These are phyloP conservation scores for Epinotia ramella DNA, from an alignment of 2,888 invertebrate species.

Conservation along the genomic window DNA sequence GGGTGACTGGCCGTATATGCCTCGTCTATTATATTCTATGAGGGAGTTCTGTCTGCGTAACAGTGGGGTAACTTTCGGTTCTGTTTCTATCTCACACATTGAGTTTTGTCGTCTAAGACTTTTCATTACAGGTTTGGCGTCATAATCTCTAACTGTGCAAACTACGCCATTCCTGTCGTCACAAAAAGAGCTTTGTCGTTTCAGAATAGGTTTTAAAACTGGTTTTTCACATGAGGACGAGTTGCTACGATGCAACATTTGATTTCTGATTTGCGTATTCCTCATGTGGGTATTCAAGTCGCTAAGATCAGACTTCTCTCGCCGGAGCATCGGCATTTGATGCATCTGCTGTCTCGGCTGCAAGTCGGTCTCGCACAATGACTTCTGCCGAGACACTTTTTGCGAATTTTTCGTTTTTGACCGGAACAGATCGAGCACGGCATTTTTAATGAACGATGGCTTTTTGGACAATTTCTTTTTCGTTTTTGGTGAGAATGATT, in stretches of 20 bases:
- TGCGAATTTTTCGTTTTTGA: conserved; percentile 81
- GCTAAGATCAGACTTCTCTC: conserved; percentile 80
- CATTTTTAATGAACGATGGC: conserved; percentile 84
- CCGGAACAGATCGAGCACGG: conserved; percentile 82
- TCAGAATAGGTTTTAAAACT: conserved; percentile 77
- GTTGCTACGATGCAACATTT: conserved; percentile 81
- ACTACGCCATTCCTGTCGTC: conserved; percentile 79
- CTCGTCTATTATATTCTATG: conserved; percentile 81
- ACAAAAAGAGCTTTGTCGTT: conserved; percentile 82
- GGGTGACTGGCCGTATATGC: conserved; percentile 76
- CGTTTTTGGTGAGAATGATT: conserved; percentile 83
- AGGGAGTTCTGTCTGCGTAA: conserved; percentile 83
- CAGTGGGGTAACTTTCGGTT: conserved; percentile 83
- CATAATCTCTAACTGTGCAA: conserved; percentile 79
- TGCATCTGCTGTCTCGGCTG: conserved; percentile 71
- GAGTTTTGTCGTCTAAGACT: conserved; percentile 78
- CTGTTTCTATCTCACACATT: conserved; percentile 83
- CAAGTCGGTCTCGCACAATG: conserved; percentile 79
- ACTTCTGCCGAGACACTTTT: conserved; percentile 82
- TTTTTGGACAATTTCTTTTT: conserved; percentile 86
- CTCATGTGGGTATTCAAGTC: conserved; percentile 77
- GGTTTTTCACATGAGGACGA: conserved; percentile 82
- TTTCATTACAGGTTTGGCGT: conserved; percentile 75
- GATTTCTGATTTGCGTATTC: conserved; percentile 76
- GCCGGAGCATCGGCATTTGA: conserved; percentile 73